Conservation (phyloP, 1,140 invertebrate species). For the Calosoma granatense region DNA sequence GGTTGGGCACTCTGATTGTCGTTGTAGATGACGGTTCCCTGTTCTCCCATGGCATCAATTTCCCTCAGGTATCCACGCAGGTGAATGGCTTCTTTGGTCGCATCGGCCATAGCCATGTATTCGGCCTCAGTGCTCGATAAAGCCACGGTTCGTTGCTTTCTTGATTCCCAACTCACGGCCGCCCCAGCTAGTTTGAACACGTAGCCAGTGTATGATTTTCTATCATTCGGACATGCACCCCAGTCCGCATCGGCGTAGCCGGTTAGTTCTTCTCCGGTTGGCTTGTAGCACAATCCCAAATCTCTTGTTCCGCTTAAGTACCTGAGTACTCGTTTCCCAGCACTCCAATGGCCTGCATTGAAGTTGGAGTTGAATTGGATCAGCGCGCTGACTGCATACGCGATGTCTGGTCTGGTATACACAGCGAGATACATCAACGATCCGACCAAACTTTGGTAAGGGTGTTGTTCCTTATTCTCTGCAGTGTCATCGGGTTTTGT, state of each 20-base stretch:
- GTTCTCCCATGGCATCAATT: conserved; percentile 24
- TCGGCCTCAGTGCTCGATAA: conserved; percentile 39
- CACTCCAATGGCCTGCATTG: conserved; percentile 25
- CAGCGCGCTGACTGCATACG: conserved; percentile 28
- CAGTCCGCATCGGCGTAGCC: conserved; percentile 29
- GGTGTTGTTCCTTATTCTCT: conserved; percentile 14
- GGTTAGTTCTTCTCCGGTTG: conserved; percentile 20
- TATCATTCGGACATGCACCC: conserved; percentile 21
- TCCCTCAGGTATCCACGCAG: conserved; percentile 22
- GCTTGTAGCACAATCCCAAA: conserved; percentile 17
- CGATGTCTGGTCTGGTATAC: conserved; percentile 33
- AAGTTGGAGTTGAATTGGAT: conserved; percentile 28
- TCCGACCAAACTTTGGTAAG: conserved; percentile 29
- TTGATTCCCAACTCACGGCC: conserved; percentile 18
- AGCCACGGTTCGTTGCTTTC: conserved; percentile 35
- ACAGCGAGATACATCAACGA: conserved; percentile 34
- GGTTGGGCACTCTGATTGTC: conserved; percentile 32
- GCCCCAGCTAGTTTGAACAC: conserved; percentile 23
- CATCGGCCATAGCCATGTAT: conserved; percentile 35
- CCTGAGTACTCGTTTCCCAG: conserved; percentile 29
- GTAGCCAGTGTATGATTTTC: conserved; percentile 30
- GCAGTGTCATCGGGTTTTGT: conserved; percentile 11
- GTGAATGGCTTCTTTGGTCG: conserved; percentile 32
- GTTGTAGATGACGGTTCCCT: conserved; percentile 19
- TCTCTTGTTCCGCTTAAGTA: conserved; percentile 31